These are phyloP conservation scores for Cryptotermes secundus DNA, from an alignment of 1,140 invertebrate genomes.

Conservation along the genomic window DNA sequence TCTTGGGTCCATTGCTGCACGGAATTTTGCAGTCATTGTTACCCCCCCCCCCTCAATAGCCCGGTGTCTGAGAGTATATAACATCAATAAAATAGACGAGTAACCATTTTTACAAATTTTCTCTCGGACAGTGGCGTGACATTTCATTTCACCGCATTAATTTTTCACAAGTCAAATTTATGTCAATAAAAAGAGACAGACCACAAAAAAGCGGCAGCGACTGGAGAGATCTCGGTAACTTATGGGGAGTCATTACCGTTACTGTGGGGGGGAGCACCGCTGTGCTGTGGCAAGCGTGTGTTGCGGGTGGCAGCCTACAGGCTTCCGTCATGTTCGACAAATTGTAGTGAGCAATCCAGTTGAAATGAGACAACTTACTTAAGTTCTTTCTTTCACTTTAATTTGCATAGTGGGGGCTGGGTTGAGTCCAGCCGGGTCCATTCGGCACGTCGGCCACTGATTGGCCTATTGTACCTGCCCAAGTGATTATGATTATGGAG, in stretches of 20 bases:
- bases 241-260: background rate
- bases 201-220: background rate
- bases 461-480: too few species aligned
- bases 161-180: constrained; percentile 27
- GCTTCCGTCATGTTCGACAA: background rate
- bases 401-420: too few species aligned
- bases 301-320: background rate
- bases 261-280: background rate
- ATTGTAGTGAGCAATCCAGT: background rate
- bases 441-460: too few species aligned
- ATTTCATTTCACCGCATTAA: constrained; percentile 13
- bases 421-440: too few species aligned
- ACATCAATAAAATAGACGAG: constrained; percentile 1
- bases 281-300: background rate
- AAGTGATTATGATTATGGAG: too few species aligned
- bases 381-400: too few species aligned
- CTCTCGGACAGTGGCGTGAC: constrained; percentile 12
- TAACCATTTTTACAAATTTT: background rate
- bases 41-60: background rate
- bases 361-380: background rate
- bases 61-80: background rate
- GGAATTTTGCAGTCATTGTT: background rate
- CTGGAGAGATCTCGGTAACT: background rate
- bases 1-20: background rate
- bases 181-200: constrained; percentile 17